Percentiles rank a stretch among this genome's conserved stretches.
These are phyloP conservation scores for Mola mola DNA, from an alignment of 2,113 vertebrate species.

Conservation along the genomic window DNA sequence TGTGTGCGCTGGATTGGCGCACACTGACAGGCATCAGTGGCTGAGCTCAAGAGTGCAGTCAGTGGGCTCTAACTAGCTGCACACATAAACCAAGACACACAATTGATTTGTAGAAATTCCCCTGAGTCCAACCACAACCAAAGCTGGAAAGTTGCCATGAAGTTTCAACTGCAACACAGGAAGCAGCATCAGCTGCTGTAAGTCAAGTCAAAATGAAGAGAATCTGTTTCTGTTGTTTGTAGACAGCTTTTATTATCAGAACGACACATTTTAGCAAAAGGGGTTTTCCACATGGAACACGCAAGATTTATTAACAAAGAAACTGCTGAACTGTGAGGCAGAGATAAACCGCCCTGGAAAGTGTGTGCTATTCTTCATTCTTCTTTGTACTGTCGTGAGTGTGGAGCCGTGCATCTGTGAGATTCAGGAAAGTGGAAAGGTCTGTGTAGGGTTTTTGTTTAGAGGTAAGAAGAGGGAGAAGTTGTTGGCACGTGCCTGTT, in stretches of 20 bases:
- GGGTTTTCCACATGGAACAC: slow-evolving; percentile 26
- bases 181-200: slow-evolving; percentile 14
- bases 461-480: slow-evolving; percentile 17
- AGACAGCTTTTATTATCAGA: slow-evolving; percentile 50
- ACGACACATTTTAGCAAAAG: slow-evolving; percentile 39
- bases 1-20: slow-evolving; percentile 3
- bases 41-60: slow-evolving; percentile 46
- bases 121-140: slow-evolving; percentile 31
- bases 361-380: slow-evolving; percentile 17
- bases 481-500: slow-evolving; percentile 33
- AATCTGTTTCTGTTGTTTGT: slow-evolving; percentile 22
- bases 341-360: slow-evolving; percentile 42
- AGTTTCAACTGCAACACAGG: slow-evolving; percentile 15
- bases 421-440: slow-evolving; percentile 35
- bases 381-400: slow-evolving; percentile 8
- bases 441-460: slow-evolving; percentile 34
- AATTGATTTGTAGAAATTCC: slow-evolving; percentile 43
- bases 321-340: slow-evolving; percentile 44
- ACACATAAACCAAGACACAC: slow-evolving; percentile 31
- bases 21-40: slow-evolving; percentile 32
- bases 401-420: slow-evolving; percentile 41
- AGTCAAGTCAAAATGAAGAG: slow-evolving; percentile 22
- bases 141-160: slow-evolving; percentile 13
- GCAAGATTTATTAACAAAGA: slow-evolving; percentile 42
- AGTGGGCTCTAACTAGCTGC: slow-evolving; percentile 20